Base-by-base conservation (phyloP, 2,888 invertebrate genomes). In the Neuroscelio doddi region DNA sequence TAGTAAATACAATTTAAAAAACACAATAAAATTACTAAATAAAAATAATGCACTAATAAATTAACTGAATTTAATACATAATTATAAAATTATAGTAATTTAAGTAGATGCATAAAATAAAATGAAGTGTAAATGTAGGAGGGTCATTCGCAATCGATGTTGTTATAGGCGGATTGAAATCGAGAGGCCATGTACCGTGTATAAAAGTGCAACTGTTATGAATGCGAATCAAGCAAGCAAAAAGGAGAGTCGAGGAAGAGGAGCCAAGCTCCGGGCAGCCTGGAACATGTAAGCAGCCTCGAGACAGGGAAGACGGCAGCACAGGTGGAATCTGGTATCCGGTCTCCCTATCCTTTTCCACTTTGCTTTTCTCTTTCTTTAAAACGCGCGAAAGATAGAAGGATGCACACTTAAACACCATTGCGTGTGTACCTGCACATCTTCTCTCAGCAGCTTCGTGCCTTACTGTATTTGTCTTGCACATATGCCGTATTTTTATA, bases 271-370 rank as follows among this genome's bases (percentile, higher is more conserved):
- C 47, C 44, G 50, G 66, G 64, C 57, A 65, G 50, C 59, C 50
- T 51, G 50, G 61, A 62, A 61, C 62, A 66, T 66, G 66, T 61
- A 64, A 65, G 68, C 70, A 71, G 71, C 71, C 71, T 70, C 70
- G 66, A 70, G 68, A 73, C 68, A 71, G 70, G 72, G 68, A 70
- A 72, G 71, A 72, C 73, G 68, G 69, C 78, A 71, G 80, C 80
- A 82, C 82, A 82, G 82, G 82, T 82, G 82, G 80, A 82, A 81
- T 82, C 80, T 80, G 78, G 77, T 80, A 79, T 79, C 79, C 75
- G 76, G 70, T 59, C 77, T 74, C 71, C 65, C 63, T 53, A 52
- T 52, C 58, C 56, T 47, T 57, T 53, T 62, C 64, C 10, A 17
- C 10, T 49, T 26, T 32, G 30, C 21, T 27, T 38, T 55, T 16